phyloP scores from a whole-genome alignment of 2,113 vertebrate species.

The Rhinoderma darwinii region DNA sequence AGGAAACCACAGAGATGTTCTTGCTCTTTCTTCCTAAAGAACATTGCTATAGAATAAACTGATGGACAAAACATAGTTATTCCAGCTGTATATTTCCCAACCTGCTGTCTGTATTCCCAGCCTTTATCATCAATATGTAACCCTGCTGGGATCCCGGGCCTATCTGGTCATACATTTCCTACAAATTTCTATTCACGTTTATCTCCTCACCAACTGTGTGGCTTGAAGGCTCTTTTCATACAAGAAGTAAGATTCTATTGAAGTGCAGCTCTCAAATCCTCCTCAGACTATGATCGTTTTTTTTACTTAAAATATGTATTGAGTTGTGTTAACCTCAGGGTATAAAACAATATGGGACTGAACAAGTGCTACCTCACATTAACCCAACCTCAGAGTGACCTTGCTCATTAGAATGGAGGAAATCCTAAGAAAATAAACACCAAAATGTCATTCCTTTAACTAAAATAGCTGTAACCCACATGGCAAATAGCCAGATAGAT shows the following conservation, averaged over 20 bases:
- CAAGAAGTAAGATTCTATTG: conserved; percentile 27
- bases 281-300: conserved; percentile 33
- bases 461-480: conserved; percentile 23
- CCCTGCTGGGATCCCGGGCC: conserved; percentile 6
- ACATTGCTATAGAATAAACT: conserved; percentile 1
- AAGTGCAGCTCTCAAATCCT: conserved; percentile 32
- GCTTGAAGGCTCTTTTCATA: conserved; percentile 42
- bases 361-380: background rate
- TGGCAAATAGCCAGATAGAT: conserved; percentile 27
- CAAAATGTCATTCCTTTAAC: conserved; percentile 43
- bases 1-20: background rate
- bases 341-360: conserved; percentile 42
- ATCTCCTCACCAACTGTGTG: conserved; percentile 42
- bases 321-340: conserved; percentile 45
- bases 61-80: conserved; percentile 18
- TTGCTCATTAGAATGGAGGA: conserved; percentile 45
- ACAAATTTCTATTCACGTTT: conserved; percentile 41
- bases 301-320: conserved; percentile 37
- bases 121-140: conserved; percentile 31
- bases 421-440: conserved; percentile 39
- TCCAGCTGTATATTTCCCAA: background rate
- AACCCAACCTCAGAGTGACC: conserved; percentile 27
- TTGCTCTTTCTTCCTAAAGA: background rate
- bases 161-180: conserved; percentile 10
- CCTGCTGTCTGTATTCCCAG: conserved; percentile 34